Percentiles rank a stretch among this genome's conserved stretches.
These are phyloP conservation scores for Norana najaformis DNA, from an alignment of 2,888 invertebrate species.

Conservation along the genomic window DNA sequence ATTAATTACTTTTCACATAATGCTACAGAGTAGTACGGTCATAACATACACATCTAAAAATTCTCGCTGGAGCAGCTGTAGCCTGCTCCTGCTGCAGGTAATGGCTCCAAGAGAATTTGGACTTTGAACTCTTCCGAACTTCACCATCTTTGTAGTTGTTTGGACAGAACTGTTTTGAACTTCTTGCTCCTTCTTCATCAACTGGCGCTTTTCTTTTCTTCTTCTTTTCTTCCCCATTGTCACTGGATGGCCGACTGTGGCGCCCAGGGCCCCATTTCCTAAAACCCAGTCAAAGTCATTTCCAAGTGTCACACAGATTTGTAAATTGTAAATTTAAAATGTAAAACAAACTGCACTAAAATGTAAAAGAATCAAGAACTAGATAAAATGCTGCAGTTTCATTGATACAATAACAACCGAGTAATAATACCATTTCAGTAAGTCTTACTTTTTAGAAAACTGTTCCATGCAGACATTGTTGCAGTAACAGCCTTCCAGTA, in stretches of 20 bases:
- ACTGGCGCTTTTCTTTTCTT: background rate
- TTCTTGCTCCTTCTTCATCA: background rate
- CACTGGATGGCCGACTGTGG: background rate
- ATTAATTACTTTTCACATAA: background rate
- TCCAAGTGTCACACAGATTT: background rate
- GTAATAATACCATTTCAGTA: background rate
- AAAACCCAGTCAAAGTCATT: background rate
- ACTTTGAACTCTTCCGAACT: slow-evolving; percentile 19
- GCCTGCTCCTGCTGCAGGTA: slow-evolving; percentile 76
- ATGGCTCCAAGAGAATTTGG: slow-evolving; percentile 74
- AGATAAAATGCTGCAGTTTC: background rate
- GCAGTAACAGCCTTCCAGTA: slow-evolving; percentile 17
- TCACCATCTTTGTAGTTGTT: slow-evolving; percentile 16
- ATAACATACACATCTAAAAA: slow-evolving; percentile 62
- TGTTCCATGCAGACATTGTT: slow-evolving; percentile 16
- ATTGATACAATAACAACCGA: no score
- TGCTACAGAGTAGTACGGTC: background rate
- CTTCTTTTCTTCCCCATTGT: slow-evolving; percentile 9
- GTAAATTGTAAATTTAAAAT: background rate
- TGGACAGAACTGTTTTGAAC: slow-evolving; percentile 8
- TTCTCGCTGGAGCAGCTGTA: slow-evolving; percentile 75
- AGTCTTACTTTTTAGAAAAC: slow-evolving; percentile 16
- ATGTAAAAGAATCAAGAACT: background rate
- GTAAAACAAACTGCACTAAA: background rate
- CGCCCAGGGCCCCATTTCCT: background rate